Evolutionary conservation across 2,797 vertebrate genomes (phyloP), one percentile per base, ranked within the genome.

Genomic region (Gallinago stenura): DNA sequence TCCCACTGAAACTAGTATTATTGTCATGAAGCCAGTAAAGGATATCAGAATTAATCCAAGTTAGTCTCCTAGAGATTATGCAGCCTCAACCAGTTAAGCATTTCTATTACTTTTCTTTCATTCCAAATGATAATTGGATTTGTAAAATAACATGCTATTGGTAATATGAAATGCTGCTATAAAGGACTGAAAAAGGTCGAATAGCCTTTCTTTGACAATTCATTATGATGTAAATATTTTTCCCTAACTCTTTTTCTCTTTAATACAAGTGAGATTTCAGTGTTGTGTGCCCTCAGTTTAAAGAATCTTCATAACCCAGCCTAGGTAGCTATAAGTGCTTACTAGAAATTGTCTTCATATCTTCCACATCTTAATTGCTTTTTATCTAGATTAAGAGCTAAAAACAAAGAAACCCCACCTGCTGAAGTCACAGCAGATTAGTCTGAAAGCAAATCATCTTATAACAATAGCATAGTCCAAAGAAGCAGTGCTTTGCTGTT

Each of bases 351-450:
- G 14, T 33, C 24, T 62, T 81, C 6, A 7, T 68, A 31, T 69
- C 41, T 78, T 51, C 16, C 20, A n/a, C 31, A 35, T 85, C 37
- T 50, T 85, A 66, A 53, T 66, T 65, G 46, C 15, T 78, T 57
- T 68, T 83, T 48, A 57, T 78, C 79, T 75, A 45, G 25, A 50
- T n/a, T 57, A 65, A 69, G 66, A 66, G 7, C 30, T 50, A 71
- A 62, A 64, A 37, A 0, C 35, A 72, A 88, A 87, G 45, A 81
- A 84, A 51, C 3, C 4, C 9, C 43, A 70, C 61, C 35, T 78
- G 48, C 37, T 87, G 33, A 95, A 89, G 71, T 94, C 83, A 90
- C 43, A 51, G 85, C 58, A 91, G 83, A 90, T 96, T 79, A 95
- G 61, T 68, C 79, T 48, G 87, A 91, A 89, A 96, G 83, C 85